Evolutionary conservation across 2,113 vertebrate species (phyloP).

Genomic region (Takifugu flavidus): DNA sequence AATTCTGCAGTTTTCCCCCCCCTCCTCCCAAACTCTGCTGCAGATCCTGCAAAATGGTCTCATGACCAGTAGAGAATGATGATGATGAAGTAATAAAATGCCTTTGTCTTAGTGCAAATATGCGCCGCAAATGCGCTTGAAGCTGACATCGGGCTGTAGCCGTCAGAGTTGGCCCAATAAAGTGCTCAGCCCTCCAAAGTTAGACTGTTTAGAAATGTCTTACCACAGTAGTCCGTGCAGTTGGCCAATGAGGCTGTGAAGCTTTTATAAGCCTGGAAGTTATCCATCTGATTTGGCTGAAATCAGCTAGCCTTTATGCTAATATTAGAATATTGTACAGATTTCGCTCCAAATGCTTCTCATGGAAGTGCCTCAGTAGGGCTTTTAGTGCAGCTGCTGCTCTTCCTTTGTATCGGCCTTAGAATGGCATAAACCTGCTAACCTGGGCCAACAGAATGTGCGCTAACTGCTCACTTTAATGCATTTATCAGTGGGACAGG

Average conservation of each 20-base stretch:
- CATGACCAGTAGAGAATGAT: too few relatives aligned
- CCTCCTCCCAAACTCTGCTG: slow-evolving; percentile 2
- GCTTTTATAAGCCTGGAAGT: background rate
- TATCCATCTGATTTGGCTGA: background rate
- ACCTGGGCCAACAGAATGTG: too few relatives aligned
- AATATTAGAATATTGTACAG: background rate
- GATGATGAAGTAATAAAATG: background rate
- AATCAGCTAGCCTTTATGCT: background rate
- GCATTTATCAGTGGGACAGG: background rate
- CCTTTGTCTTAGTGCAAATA: background rate
- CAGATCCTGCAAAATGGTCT: slow-evolving; percentile 5
- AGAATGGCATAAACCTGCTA: too few relatives aligned
- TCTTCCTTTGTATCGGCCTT: too few relatives aligned
- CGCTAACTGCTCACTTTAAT: background rate
- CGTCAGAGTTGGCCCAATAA: slow-evolving; percentile 5
- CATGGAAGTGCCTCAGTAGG: too few relatives aligned
- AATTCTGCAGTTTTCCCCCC: slow-evolving; percentile 16
- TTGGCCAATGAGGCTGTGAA: slow-evolving; percentile 3
- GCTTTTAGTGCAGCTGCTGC: too few relatives aligned
- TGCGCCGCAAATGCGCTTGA: background rate
- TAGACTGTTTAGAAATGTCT: background rate
- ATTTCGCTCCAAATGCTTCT: background rate
- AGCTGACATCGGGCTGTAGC: slow-evolving; percentile 11
- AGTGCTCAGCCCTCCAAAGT: slow-evolving; percentile 8
- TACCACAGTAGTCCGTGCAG: too few relatives aligned